Percentiles rank a stretch among this genome's conserved stretches.
Conservation (phyloP, 2,888 invertebrate genomes). For the Drosophila hamatofila region DNA sequence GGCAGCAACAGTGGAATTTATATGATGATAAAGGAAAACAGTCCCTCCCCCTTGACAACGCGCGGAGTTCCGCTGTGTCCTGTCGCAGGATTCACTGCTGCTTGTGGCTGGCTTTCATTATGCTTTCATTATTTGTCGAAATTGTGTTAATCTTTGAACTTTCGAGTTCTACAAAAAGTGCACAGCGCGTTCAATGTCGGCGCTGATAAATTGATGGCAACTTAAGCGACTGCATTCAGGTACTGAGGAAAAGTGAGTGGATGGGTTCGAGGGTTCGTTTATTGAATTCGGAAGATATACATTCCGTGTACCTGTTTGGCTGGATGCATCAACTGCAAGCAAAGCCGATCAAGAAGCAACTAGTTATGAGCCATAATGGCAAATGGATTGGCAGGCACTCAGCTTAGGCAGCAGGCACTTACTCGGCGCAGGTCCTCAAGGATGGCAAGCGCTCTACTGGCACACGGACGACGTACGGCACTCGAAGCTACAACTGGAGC, state of each 20-base stretch:
- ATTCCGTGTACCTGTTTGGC: conserved; percentile 6
- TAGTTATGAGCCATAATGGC: conserved; percentile 31
- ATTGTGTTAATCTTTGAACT: conserved; percentile 76
- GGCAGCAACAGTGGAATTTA: conserved; percentile 67
- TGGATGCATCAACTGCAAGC: conserved; percentile 21
- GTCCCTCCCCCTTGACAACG: background rate
- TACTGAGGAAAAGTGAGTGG: background rate
- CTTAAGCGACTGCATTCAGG: conserved; percentile 34
- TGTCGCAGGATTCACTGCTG: conserved; percentile 22
- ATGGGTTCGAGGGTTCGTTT: conserved; percentile 25
- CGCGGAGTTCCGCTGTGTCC: conserved; percentile 16
- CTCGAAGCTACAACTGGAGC: conserved; percentile 58
- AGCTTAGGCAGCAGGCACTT: conserved; percentile 11
- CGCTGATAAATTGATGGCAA: conserved; percentile 63
- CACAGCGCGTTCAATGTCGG: conserved; percentile 36
- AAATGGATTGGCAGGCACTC: conserved; percentile 22
- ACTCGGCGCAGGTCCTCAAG: conserved; percentile 6
- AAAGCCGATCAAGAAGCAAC: conserved; percentile 26
- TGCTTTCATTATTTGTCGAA: conserved; percentile 76
- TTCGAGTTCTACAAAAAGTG: conserved; percentile 48
- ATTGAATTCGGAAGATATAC: conserved; percentile 52
- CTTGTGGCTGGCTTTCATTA: conserved; percentile 59
- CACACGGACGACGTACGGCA: conserved; percentile 10
- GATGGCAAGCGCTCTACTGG: background rate
- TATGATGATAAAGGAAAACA: conserved; percentile 75